Conservation (phyloP, 1,140 invertebrate genomes). For the Cataglyphis hispanica region DNA sequence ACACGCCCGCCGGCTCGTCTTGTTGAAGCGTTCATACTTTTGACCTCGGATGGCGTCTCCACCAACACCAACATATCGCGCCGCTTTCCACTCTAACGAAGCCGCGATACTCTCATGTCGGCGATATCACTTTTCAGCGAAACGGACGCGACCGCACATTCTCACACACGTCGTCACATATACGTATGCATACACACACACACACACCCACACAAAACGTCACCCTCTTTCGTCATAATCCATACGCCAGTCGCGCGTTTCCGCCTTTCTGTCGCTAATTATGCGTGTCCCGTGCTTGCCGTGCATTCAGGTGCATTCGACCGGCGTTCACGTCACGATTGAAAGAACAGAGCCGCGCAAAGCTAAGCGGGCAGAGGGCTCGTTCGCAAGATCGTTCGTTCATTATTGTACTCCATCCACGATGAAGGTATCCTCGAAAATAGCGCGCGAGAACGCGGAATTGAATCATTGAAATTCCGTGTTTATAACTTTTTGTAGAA, state of each 20-base stretch:
- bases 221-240: conserved; percentile 42
- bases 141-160: not conserved
- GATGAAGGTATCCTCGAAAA: not conserved
- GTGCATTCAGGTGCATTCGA: conserved; percentile 51
- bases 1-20: conserved; percentile 54
- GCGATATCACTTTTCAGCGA: conserved; percentile 39
- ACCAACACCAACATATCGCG: not conserved
- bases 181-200: too few species aligned
- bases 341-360: conserved; percentile 1
- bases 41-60: conserved; percentile 61
- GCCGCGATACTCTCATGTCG: not conserved
- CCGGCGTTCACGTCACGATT: conserved; percentile 26
- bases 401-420: not conserved
- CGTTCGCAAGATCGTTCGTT: conserved; percentile 13
- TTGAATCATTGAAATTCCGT: conserved; percentile 15
- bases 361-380: not conserved
- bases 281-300: conserved; percentile 57
- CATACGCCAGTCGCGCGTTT: conserved; percentile 47
- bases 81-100: conserved; percentile 38
- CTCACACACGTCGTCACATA: not conserved
- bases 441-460: not conserved
- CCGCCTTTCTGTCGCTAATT: conserved; percentile 70
- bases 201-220: conserved; percentile 24
- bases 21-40: conserved; percentile 60
- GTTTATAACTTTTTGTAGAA: not conserved